Conservation (phyloP, 2,113 vertebrate species). For the Gasterosteus aculeatus region DNA sequence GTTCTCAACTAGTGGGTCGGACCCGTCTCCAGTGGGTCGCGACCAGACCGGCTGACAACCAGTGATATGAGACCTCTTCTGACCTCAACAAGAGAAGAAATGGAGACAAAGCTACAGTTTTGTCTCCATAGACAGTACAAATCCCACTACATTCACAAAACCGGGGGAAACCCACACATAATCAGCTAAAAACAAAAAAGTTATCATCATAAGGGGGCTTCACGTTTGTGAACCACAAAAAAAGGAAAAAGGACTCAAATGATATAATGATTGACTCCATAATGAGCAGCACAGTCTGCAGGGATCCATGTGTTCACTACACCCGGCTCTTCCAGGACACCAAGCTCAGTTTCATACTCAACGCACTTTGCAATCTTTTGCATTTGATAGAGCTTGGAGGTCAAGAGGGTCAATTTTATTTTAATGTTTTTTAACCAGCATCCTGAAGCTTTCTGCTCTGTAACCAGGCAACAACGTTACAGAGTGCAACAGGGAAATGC, state of each 20-base stretch:
- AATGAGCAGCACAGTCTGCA: neutral
- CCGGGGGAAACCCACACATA: too few relatives aligned
- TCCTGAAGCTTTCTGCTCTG: conserved; percentile 14
- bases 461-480: conserved; percentile 35
- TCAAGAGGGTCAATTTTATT: conserved; percentile 25
- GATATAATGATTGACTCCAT: neutral
- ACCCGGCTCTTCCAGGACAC: neutral
- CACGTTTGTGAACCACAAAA: too few relatives aligned
- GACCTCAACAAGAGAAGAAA: too few relatives aligned
- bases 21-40: too few relatives aligned
- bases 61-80: too few relatives aligned
- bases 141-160: too few relatives aligned
- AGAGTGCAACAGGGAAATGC: neutral
- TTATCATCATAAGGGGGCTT: too few relatives aligned
- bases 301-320: neutral
- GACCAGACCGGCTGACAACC: too few relatives aligned
- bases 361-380: neutral
- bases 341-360: neutral
- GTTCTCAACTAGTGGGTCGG: too few relatives aligned
- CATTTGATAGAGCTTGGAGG: conserved; percentile 2
- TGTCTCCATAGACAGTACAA: too few relatives aligned
- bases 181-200: too few relatives aligned
- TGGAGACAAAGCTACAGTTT: too few relatives aligned
- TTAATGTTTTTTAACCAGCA: conserved; percentile 14
- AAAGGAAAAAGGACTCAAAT: neutral